phyloP scores from a whole-genome alignment of 2,888 invertebrate species.

The Ommatoiulus sabulosus region DNA sequence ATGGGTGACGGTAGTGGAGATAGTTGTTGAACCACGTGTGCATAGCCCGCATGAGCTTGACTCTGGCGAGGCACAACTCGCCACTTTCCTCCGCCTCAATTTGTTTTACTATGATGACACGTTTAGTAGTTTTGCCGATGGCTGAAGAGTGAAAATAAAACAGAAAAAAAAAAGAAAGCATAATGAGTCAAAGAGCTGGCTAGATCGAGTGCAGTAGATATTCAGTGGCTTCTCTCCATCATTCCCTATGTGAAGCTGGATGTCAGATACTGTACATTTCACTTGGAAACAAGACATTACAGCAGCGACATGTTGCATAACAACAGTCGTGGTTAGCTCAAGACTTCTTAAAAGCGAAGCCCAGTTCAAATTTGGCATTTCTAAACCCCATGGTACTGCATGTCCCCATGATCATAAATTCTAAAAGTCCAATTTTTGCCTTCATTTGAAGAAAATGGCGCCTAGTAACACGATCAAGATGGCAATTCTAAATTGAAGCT shows the following conservation, averaged over 20 bases:
- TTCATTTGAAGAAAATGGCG: too few relatives aligned
- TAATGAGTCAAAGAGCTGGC: slow-evolving; percentile 3
- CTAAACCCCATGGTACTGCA: not conserved
- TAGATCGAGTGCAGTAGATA: not conserved
- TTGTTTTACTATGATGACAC: not conserved
- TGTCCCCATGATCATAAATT: not conserved
- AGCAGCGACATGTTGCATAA: too few relatives aligned
- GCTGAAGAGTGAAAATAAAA: slow-evolving; percentile 16
- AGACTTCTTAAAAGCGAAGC: not conserved
- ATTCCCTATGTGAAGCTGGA: not conserved
- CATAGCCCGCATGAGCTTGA: not conserved
- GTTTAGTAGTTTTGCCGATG: not conserved
- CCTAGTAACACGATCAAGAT: too few relatives aligned
- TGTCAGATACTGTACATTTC: not conserved
- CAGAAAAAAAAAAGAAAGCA: slow-evolving; percentile 10
- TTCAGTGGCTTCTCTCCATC: slow-evolving; percentile 11
- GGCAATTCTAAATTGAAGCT: too few relatives aligned
- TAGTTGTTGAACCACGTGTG: slow-evolving; percentile 45
- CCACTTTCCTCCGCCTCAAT: not conserved
- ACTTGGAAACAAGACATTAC: not conserved
- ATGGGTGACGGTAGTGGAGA: slow-evolving; percentile 23
- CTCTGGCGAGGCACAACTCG: slow-evolving; percentile 22
- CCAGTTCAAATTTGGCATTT: not conserved
- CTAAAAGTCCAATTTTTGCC: not conserved
- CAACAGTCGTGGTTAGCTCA: too few relatives aligned